phyloP scores from a whole-genome alignment of 2,113 vertebrate genomes.

The Chaetodon trifascialis region DNA sequence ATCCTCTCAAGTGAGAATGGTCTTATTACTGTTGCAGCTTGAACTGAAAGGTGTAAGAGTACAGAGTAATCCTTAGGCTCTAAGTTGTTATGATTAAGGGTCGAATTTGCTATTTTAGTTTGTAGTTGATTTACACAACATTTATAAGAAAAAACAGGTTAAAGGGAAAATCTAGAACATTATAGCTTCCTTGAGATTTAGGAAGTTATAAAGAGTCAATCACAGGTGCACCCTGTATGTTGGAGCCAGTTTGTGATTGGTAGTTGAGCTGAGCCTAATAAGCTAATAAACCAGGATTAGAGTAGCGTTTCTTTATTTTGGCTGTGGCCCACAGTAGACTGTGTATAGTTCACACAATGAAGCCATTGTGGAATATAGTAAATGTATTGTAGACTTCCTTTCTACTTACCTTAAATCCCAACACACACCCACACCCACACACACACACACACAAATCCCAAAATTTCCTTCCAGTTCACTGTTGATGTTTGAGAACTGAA shows the following conservation, averaged over 20 bases:
- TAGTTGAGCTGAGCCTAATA: background rate
- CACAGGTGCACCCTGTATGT: background rate
- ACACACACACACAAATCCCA: too few relatives aligned
- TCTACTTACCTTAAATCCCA: background rate
- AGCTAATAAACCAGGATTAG: conserved; percentile 12
- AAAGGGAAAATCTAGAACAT: background rate
- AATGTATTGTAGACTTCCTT: background rate
- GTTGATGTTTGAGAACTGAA: background rate
- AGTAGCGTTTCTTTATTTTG: conserved; percentile 22
- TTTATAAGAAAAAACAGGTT: background rate
- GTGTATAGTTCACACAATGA: conserved; percentile 3
- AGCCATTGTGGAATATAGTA: background rate
- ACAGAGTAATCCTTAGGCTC: background rate
- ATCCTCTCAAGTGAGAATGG: background rate
- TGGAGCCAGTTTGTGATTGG: background rate
- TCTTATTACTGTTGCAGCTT: background rate
- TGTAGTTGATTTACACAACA: background rate
- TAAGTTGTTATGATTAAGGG: background rate
- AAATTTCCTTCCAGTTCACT: too few relatives aligned
- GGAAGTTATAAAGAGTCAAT: background rate
- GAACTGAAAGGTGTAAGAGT: conserved; percentile 4
- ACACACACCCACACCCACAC: background rate
- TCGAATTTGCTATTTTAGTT: background rate
- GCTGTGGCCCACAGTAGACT: background rate
- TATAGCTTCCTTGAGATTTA: background rate